phyloP scores from a whole-genome alignment of 2,888 invertebrate genomes.

The Campoplex capitator region DNA sequence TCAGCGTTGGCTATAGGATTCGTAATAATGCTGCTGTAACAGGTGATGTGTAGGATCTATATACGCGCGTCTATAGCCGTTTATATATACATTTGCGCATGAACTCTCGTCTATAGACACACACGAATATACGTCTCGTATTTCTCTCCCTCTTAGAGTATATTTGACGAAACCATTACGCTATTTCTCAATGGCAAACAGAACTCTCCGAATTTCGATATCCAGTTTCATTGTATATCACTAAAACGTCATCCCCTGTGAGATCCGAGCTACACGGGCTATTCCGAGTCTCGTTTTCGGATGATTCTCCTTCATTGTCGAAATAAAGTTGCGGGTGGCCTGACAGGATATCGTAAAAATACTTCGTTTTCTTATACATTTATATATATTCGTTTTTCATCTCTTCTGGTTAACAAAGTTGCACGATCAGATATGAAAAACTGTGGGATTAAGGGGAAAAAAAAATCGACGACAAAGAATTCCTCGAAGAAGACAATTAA shows the following conservation, averaged over 20 bases:
- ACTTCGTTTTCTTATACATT: slow-evolving; percentile 33
- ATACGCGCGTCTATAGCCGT: neutral
- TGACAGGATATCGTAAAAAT: slow-evolving; percentile 40
- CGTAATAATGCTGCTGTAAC: slow-evolving; percentile 51
- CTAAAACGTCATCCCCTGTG: slow-evolving; percentile 12
- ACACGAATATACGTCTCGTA: neutral
- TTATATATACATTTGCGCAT: neutral
- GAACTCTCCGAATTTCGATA: slow-evolving; percentile 62
- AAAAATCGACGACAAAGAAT: neutral
- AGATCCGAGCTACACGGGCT: slow-evolving; percentile 7
- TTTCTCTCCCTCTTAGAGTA: slow-evolving; percentile 59
- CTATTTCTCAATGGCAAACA: slow-evolving; percentile 63
- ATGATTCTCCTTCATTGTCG: slow-evolving; percentile 49
- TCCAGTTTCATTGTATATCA: slow-evolving; percentile 54
- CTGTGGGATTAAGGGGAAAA: neutral
- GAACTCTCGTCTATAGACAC: neutral
- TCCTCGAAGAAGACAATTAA: slow-evolving; percentile 15
- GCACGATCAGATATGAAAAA: slow-evolving; percentile 12
- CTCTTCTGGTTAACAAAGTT: slow-evolving; percentile 13
- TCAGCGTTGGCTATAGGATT: slow-evolving; percentile 35
- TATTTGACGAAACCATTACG: slow-evolving; percentile 65
- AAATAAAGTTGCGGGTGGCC: slow-evolving; percentile 39
- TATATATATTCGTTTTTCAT: neutral
- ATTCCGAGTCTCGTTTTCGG: slow-evolving; percentile 31
- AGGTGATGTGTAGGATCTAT: slow-evolving; percentile 53